Base-by-base conservation (phyloP, 2,888 invertebrate genomes). In the Brassicogethes aeneus region DNA sequence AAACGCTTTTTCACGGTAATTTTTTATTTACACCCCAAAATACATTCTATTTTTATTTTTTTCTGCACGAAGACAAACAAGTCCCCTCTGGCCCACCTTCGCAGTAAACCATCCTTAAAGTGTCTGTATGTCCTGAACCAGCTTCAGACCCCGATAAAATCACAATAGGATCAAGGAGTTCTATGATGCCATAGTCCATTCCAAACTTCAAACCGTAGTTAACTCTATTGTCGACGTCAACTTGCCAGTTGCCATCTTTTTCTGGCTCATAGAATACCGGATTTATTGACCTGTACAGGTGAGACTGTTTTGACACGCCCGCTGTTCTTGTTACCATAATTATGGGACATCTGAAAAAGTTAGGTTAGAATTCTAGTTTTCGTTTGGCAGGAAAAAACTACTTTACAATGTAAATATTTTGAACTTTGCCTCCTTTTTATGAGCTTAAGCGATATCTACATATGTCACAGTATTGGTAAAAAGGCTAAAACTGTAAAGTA, bases 251-350 rank as follows among this genome's bases (percentile, higher is more conserved):
- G 5, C 8, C 8, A 32, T 32, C 32, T 13, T 3, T 5, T 12
- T 7, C 12, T 32, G 10, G 10, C 61, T 72, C 73, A 62, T 72
- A 74, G 59, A 73, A 73, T 51, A 75, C 57, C 7, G 74, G 68
- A 16, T 71, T 64, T 3, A 74, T 62, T 7, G 70, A 71, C 44
- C 71, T 59, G 69, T 70, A 74, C 50, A 75, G 68, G n/a, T 83
- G 82, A 50, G 82, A 54, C 48, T 82, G 80, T 40, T 83, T 69
- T 3, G 83, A 78, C 5, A 79, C 76, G 49, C 76, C 76, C 17
- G 75, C 76, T 44, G 74, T 70, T 52, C 83, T 69, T 1, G 84
- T 82, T 10, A 87, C 75, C 3, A 83, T 80, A 36, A 87, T 65
- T 40, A 87, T 78, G 1, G 85, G 85, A 57, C 85, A 85, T 34